Base-by-base conservation (phyloP, 2,113 vertebrate species). In the Vireo altiloquus region DNA sequence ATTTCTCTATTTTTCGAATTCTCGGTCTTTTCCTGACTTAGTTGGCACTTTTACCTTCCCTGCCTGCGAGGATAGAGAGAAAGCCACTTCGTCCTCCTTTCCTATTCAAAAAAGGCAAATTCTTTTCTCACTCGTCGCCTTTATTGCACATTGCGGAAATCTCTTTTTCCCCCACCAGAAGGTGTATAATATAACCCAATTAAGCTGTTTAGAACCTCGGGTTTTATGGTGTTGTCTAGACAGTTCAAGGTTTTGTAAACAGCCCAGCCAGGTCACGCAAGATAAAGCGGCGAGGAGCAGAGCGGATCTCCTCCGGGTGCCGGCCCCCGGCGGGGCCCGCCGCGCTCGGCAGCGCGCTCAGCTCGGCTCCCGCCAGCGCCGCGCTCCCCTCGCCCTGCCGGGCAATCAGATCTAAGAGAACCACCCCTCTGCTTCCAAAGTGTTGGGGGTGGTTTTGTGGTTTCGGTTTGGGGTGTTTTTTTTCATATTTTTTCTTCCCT, bases 181-280 rank as follows among this genome's bases (percentile, higher is more conserved):
- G 98, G 98, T 99, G 98, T 98, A 98, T 98, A 99, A 99, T 99
- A 99, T 99, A 99, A 99, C 98, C 99, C 98, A 99, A 99, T 99
- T 99, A 99, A 99, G 98, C 98, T 98, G 97, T 99, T 99, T 99
- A 99, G 99, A 98, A 98, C 98, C 98, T 96, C 96, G 89, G 89
- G 94, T 98, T 99, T 99, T 99, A 99, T 99, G 98, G 98, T 99
- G 98, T 98, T 99, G 99, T 99, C 99, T 99, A 99, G 99, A 99
- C 99, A 98, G 99, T 99, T 99, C 99, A 99, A 99, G 99, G 99
- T 99, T 99, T 99, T 99, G 99, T 99, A 99, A 99, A 99, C 98
- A 99, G 98, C 98, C 97, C 96, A 93, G 97, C 96, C 97, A 98
- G 98, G 98, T 98, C 98, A 98, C 95, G 98, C 97, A 97, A 97